Conservation (phyloP, 1,140 invertebrate species). For the Akabosia matsudoensis region DNA sequence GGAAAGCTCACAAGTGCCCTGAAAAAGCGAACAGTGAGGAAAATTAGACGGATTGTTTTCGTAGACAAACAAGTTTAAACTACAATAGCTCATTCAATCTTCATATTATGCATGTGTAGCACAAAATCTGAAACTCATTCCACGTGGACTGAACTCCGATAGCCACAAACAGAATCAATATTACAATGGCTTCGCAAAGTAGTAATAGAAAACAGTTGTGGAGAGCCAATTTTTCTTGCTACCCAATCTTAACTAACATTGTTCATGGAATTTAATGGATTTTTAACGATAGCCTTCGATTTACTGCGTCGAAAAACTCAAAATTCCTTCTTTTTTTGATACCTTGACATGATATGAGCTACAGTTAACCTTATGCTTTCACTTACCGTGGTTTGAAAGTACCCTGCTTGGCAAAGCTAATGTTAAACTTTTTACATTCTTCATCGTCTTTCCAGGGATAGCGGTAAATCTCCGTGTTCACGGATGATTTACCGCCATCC, state of each 20-base stretch:
- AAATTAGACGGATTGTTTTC: not conserved
- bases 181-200: no score
- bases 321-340: not conserved
- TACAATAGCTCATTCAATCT: no score
- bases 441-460: conserved; percentile 38
- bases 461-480: not conserved
- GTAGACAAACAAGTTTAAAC: not conserved
- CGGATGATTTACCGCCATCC: not conserved
- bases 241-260: no score
- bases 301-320: not conserved
- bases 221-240: no score
- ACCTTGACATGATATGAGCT: no score
- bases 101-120: not conserved
- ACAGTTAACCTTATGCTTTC: not conserved
- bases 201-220: no score
- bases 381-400: conserved; percentile 42
- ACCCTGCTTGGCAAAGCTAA: conserved; percentile 40
- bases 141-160: no score
- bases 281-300: no score
- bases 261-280: no score
- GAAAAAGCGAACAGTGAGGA: not conserved
- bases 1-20: conserved; percentile 45
- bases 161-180: no score
- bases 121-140: no score
- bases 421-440: conserved; percentile 31